Evolutionary conservation across 1,140 invertebrate species (phyloP).

Genomic region (Micrasema longulum): DNA sequence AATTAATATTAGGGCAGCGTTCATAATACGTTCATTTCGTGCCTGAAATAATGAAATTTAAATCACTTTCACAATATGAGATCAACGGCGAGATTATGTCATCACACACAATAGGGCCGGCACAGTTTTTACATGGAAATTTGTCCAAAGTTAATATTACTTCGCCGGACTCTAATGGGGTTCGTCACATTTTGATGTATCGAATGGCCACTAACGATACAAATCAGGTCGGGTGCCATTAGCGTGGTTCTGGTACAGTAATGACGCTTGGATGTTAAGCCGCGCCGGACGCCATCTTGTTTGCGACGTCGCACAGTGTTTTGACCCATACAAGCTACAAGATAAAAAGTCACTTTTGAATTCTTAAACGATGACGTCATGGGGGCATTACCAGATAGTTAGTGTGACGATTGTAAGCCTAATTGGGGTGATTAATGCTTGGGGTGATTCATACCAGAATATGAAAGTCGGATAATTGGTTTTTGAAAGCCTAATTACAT

Average conservation of each 20-base stretch:
- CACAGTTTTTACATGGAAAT: neutral
- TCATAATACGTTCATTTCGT: slow-evolving; percentile 7
- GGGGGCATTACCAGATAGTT: too few species aligned
- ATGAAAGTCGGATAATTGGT: too few species aligned
- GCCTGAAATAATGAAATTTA: slow-evolving; percentile 6
- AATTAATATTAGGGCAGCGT: neutral
- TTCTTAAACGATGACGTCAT: too few species aligned
- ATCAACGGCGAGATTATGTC: slow-evolving; percentile 4
- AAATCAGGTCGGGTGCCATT: slow-evolving; percentile 7
- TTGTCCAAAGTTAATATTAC: slow-evolving; percentile 8
- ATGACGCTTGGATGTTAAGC: slow-evolving; percentile 5
- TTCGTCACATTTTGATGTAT: slow-evolving; percentile 26
- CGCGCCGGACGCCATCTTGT: neutral
- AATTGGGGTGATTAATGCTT: too few species aligned
- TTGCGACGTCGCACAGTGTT: neutral
- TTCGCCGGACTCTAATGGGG: neutral
- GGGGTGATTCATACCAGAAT: too few species aligned
- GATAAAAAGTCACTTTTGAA: too few species aligned
- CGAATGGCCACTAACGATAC: slow-evolving; percentile 22
- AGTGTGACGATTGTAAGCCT: too few species aligned
- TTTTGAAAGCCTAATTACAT: too few species aligned
- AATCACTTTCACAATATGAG: slow-evolving; percentile 1
- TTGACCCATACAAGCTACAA: too few species aligned
- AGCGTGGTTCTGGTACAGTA: neutral
- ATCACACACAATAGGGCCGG: neutral